Evolutionary conservation across 92 coral and sea anemone genomes (phyloP), one percentile per base, ranked within the genome.

Genomic region (Porites divaricata): DNA sequence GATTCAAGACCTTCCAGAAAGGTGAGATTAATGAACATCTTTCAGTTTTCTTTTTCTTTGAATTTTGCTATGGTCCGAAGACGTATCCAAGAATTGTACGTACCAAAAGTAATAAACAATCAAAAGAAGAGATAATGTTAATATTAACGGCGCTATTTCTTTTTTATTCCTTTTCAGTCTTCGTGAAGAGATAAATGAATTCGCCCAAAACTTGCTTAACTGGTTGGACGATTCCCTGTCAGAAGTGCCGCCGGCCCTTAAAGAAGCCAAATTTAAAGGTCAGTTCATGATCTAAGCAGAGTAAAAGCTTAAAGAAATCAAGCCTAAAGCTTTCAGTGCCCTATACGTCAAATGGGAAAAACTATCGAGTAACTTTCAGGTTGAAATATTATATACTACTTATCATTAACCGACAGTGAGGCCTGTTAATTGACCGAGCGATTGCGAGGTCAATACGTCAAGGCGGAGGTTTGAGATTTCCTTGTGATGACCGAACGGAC

Each of bases 1-100:
- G 28, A 96, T 96, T 49, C 99, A 96, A 83, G 99, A 96, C 76
- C 91, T 96, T 41, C 99, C 99, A 0, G 99, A 96, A 63, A 96
- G 99, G 99, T 96, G 63, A 12, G 92, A n/a, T 52, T 24, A 72
- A 13, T 48, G 21, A 49, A 4, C 15, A 56, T 2, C 16, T 19
- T 66, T n/a, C 14, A 7, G 28, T 7, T 11, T 6, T 2, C 67
- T 71, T 17, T 26, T 35, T 71, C 16, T 23, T 19, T 45, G 50
- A 10, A 17, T 71, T 35, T 71, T 45, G 5, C 12, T 24, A 56
- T 23, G 57, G 16, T n/a, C 19, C 57, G 61, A 21, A 16, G 53
- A 58, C 19, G 45, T 2, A 28, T 66, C 54, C 4, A 25, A 26
- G 28, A 17, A 35, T 11, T 9, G 49, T 9, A 13, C 14, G 6